These are phyloP conservation scores for Halesus radiatus DNA, from an alignment of 1,140 invertebrate species.

Conservation along the genomic window DNA sequence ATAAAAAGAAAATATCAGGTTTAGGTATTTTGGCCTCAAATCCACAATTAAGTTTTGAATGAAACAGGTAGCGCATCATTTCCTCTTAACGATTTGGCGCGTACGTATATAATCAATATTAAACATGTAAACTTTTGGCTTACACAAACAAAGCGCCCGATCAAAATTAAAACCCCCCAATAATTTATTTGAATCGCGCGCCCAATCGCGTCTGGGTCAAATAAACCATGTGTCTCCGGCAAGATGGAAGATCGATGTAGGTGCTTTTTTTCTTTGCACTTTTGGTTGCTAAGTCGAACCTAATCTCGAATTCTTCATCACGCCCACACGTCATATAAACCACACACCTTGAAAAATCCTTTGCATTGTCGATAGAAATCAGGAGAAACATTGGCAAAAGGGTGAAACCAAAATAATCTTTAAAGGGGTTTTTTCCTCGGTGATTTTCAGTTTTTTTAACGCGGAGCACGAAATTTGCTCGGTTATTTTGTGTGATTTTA, in stretches of 20 bases:
- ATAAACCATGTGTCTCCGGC: background rate
- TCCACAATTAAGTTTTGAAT: too few relatives aligned
- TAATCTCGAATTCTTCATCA: conserved; percentile 23
- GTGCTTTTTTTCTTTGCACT: conserved; percentile 1
- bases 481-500: background rate
- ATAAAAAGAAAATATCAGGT: too few relatives aligned
- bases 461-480: background rate
- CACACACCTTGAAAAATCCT: background rate
- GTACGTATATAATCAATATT: too few relatives aligned
- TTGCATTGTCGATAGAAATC: background rate
- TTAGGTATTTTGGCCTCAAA: too few relatives aligned
- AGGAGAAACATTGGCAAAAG: background rate
- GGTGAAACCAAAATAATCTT: background rate
- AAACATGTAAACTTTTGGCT: too few relatives aligned
- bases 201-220: background rate
- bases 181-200: conserved; percentile 4
- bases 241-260: conserved; percentile 3
- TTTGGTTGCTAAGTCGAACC: background rate
- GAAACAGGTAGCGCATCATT: too few relatives aligned
- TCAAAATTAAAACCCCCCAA: background rate
- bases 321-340: background rate
- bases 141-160: background rate
- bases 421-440: background rate
- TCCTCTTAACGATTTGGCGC: too few relatives aligned
- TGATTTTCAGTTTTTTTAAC: background rate